These are phyloP conservation scores for Drosophila fungiperda DNA, from an alignment of 2,888 invertebrate genomes.

Conservation along the genomic window DNA sequence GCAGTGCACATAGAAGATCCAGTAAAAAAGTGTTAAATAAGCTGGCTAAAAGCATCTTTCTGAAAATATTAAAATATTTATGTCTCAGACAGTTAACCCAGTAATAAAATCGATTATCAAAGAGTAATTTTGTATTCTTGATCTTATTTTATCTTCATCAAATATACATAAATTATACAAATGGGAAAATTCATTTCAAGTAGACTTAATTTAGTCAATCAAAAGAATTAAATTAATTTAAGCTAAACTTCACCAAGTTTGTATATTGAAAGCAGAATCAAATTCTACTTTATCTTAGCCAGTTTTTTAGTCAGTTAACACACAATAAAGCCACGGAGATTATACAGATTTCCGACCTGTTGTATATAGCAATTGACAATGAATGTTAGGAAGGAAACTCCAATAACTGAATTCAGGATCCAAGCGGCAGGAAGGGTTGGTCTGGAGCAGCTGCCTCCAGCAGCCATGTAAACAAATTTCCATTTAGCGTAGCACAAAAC, in stretches of 20 bases:
- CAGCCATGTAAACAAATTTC: constrained; percentile 67
- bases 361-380: not conserved
- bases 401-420: not conserved
- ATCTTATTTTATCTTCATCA: not conserved
- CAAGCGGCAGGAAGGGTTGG: constrained; percentile 16
- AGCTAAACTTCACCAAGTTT: not conserved
- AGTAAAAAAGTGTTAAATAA: not conserved
- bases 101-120: no score
- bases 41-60: constrained; percentile 18
- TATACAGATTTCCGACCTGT: not conserved
- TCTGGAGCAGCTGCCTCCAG: constrained; percentile 29
- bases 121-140: not conserved
- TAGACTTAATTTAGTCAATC: not conserved
- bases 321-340: not conserved
- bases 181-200: no score
- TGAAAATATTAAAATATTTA: constrained; percentile 7
- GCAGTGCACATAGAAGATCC: not conserved
- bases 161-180: no score
- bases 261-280: not conserved
- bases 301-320: not conserved
- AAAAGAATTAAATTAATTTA: not conserved
- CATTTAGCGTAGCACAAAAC: constrained; percentile 54
- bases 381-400: not conserved
- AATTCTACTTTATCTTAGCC: not conserved
- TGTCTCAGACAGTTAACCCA: not conserved